Evolutionary conservation across 2,113 vertebrate genomes (phyloP).

Genomic region (Kryptolebias marmoratus): DNA sequence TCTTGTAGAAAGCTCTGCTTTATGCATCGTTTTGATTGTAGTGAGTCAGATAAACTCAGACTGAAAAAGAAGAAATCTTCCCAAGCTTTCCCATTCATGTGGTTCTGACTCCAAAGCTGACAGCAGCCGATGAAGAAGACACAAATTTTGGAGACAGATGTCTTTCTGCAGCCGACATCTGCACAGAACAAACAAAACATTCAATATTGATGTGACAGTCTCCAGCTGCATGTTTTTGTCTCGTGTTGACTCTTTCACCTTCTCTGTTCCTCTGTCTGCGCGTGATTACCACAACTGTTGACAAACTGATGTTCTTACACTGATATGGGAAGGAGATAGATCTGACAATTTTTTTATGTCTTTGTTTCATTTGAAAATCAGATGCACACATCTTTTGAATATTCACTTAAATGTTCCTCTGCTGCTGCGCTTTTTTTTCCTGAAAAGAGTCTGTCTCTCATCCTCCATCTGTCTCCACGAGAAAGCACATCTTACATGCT

Average conservation of each 20-base stretch:
- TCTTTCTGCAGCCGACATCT: slow-evolving; percentile 7
- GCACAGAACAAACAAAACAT: slow-evolving; percentile 3
- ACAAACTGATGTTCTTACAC: slow-evolving; percentile 5
- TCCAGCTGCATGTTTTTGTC: slow-evolving; percentile 34
- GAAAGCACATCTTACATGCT: slow-evolving; percentile 17
- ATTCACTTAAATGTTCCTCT: slow-evolving; percentile 10
- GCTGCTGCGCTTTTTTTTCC: not conserved
- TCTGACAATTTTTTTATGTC: slow-evolving; percentile 8
- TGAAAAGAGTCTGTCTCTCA: slow-evolving; percentile 42
- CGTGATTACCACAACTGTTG: slow-evolving; percentile 13
- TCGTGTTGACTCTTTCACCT: slow-evolving; percentile 9
- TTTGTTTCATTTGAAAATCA: not conserved
- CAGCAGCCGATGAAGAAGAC: slow-evolving; percentile 31
- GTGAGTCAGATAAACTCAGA: not conserved
- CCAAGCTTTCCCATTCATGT: not conserved
- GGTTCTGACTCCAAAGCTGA: slow-evolving; percentile 11
- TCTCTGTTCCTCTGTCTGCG: slow-evolving; percentile 10
- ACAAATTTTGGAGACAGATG: slow-evolving; percentile 11
- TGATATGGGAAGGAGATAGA: slow-evolving; percentile 1
- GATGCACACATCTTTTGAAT: not conserved
- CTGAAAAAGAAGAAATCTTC: not conserved
- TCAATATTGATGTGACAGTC: slow-evolving; percentile 9
- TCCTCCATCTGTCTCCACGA: slow-evolving; percentile 13
- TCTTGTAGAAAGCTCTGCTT: slow-evolving; percentile 6
- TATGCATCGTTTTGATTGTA: not conserved